These are phyloP conservation scores for Eremobia ochroleuca DNA, from an alignment of 2,888 invertebrate genomes.

Conservation along the genomic window DNA sequence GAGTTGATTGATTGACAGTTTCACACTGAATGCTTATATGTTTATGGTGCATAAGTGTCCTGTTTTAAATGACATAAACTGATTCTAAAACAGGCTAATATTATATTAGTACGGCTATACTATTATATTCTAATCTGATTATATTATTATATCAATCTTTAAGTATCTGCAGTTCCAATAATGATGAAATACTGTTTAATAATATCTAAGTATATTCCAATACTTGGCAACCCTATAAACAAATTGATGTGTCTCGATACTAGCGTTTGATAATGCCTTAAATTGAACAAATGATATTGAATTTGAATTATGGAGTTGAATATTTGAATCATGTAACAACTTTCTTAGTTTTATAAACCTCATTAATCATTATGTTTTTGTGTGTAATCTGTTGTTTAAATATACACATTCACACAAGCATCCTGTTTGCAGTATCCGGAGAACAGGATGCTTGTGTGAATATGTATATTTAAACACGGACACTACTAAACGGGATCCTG, in stretches of 20 bases:
- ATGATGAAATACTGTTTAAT: neutral
- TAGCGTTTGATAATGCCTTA: constrained; percentile 37
- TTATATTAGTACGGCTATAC: too few relatives aligned
- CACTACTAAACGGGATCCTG: too few relatives aligned
- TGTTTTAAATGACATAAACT: neutral
- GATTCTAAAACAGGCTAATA: neutral
- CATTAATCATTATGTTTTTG: constrained; percentile 18
- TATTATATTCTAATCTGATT: neutral
- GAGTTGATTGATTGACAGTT: too few relatives aligned
- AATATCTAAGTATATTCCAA: neutral
- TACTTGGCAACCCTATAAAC: constrained; percentile 34
- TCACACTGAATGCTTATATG: too few relatives aligned
- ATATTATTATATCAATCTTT: neutral
- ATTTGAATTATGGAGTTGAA: constrained; percentile 45
- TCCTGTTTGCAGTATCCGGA: too few relatives aligned
- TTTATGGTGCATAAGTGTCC: too few relatives aligned
- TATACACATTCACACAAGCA: too few relatives aligned
- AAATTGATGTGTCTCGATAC: constrained; percentile 54
- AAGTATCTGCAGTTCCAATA: neutral
- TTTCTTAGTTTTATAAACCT: constrained; percentile 28
- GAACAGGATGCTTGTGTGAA: too few relatives aligned
- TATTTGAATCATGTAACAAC: constrained; percentile 8
- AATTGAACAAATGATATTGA: constrained; percentile 52
- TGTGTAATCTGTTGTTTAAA: neutral
- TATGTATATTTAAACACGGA: too few relatives aligned